Base-by-base conservation (phyloP, 2,797 vertebrate species). In the Macropus fuliginosus region DNA sequence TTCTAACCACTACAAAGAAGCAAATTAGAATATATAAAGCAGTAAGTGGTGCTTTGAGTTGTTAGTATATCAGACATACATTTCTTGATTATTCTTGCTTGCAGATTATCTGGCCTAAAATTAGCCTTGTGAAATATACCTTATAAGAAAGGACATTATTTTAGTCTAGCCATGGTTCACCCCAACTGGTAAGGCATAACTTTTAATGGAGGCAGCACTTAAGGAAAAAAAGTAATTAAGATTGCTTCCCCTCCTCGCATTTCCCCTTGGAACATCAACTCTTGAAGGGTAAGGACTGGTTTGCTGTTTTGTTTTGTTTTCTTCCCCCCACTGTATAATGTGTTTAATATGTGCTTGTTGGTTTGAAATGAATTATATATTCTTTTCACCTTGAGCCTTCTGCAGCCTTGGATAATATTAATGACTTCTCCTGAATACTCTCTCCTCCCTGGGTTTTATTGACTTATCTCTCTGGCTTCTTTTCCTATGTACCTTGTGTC, bases 31-130 rank as follows among this genome's bases (percentile, higher is more conserved):
- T 95, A 91, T 50, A 92, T 96, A 92, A 87, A 87, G 74, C 40
- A 87, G 96, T 96, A 94, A 93, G 55, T 91, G 74, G 0, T n/a
- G 66, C 90, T 97, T 97, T 98, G 92, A 97, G 21, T 98, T 96
- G 21, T 98, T 96, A 97, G 96, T 56, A 87, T 94, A 16, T 97
- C 81, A 97, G 66, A 92, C 94, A 96, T 93, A 14, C 5, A 90
- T 56, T 95, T 95, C 31, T 92, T 92, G 34, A 59, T 96, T 54
- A n/a, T 55, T 95, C 91, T 94, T 94, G 34, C 28, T 21, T 94
- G 5, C 0, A 93, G 34, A 54, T 18, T 90, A 54, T 91, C 29
- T 46, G 27, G 89, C 16, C 40, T 24, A 34, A 29, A 54, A 91
- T 54, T 91, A 16, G 28, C 1, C 56, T 55, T 57, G 66, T n/a